Percentiles rank a stretch among this genome's conserved stretches.
Evolutionary conservation across 2,888 invertebrate species (phyloP).

Genomic region (Ernsta delagoae): DNA sequence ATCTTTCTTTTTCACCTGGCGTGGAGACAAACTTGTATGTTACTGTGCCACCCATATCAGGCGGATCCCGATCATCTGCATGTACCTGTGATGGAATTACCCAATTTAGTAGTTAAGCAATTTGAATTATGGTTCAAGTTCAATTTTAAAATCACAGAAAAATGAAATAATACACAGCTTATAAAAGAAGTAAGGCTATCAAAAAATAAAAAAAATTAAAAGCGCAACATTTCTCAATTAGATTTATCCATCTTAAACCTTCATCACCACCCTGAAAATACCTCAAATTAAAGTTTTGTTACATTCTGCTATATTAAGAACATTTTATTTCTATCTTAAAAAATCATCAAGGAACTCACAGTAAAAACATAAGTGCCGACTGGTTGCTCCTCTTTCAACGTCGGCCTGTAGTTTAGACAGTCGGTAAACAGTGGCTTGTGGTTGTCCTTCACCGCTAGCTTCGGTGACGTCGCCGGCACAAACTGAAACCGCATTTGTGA

Average conservation of each 20-base stretch:
- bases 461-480: conserved; percentile 62
- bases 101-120: not conserved
- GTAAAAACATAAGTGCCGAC: conserved; percentile 90
- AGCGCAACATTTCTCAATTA: not conserved
- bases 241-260: not conserved
- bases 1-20: conserved; percentile 90
- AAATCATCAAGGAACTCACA: conserved; percentile 70
- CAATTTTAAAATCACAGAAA: not conserved
- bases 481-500: conserved; percentile 70
- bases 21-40: conserved; percentile 93
- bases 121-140: not conserved
- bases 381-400: conserved; percentile 91
- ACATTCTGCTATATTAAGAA: not conserved
- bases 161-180: too few species aligned
- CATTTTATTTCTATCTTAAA: not conserved
- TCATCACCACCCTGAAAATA: not conserved
- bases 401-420: conserved; percentile 92
- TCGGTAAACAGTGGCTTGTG: conserved; percentile 95
- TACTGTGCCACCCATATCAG: conserved; percentile 91
- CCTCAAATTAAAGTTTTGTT: not conserved
- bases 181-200: too few species aligned
- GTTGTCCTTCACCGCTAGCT: conserved; percentile 86
- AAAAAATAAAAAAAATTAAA: not conserved
- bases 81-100: conserved; percentile 80
- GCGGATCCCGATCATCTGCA: conserved; percentile 90